Evolutionary conservation across 2,888 invertebrate species (phyloP).

Genomic region (Hemaris fuciformis): DNA sequence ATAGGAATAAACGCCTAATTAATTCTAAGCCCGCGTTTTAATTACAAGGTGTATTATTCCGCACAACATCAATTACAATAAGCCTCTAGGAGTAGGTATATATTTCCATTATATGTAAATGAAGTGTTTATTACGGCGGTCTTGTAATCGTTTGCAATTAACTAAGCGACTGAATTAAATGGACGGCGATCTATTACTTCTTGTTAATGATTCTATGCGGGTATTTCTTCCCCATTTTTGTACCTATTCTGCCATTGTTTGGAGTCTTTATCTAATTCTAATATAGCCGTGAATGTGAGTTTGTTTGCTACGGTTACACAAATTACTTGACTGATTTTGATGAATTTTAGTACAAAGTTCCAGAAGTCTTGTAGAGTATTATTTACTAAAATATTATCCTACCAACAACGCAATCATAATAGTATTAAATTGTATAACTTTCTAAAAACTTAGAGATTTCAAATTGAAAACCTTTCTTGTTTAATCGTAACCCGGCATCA

Average conservation of each 20-base stretch:
- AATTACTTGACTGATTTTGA: no score
- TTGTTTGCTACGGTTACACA: no score
- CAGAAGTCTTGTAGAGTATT: no score
- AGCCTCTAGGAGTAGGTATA: slow-evolving; percentile 8
- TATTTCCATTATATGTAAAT: slow-evolving; percentile 9
- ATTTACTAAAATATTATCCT: no score
- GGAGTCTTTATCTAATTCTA: background rate
- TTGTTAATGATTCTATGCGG: slow-evolving; percentile 8
- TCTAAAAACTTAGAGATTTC: no score
- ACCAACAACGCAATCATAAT: no score
- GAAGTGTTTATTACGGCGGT: background rate
- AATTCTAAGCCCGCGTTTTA: background rate
- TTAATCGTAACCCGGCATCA: no score
- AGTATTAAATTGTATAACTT: no score
- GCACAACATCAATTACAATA: background rate
- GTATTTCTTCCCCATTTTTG: background rate
- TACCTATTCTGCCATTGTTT: background rate
- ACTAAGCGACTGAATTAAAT: background rate
- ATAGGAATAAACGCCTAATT: background rate
- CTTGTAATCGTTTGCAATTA: slow-evolving; percentile 2
- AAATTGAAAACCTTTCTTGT: no score
- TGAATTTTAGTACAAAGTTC: no score
- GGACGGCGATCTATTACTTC: slow-evolving; percentile 1
- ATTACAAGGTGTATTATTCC: slow-evolving; percentile 25
- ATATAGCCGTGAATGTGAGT: no score